Base-by-base conservation (phyloP, 2,888 invertebrate genomes). In the Cerceris rybyensis region DNA sequence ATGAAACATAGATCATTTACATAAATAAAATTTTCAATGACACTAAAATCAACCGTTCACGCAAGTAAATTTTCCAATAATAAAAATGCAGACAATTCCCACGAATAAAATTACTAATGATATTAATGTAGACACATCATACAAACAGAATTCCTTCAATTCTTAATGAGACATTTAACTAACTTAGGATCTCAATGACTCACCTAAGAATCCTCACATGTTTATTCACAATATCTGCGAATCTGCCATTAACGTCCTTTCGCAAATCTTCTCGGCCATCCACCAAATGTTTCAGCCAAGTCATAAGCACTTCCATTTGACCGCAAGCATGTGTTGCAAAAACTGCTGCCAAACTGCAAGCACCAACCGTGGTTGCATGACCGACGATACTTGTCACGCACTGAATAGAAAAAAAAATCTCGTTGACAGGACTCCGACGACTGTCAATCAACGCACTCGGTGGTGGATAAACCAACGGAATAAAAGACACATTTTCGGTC, bases 311-410 rank as follows among this genome's bases (percentile, higher is more conserved):
- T 6, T 87, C 59, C 41, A 87, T 57, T 42, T 88, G 89, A 0
- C 89, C 86, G 61, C 86, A 88, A 9, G 86, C 85, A 16, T 89
- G 89, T 63, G 84, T 79, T 0, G 85, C 88, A 9, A 87, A 79
- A 0, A 79, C 70, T 0, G 84, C 81, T 0, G 83, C 82, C 5
- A 89, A 17, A 14, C 84, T 84, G 64, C 82, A 88, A 1, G 80
- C 64, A 1, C 76, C 83, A 0, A 75, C 58, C 0, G 86, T 72
- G 7, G 85, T 80, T 0, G 82, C 74, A n/a, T 86, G 83, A 4
- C 81, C 61, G 6, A 87, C 7, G 0, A 80, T 70, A 0, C 83
- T 84, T 0, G 75, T 74, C 0, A 78, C 7, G 39, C 76, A 74
- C 7, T 89, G 88, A 6, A 71, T 16, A 1, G 65, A 52, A 9